A percentile compares a stretch with the other conserved stretches of the same genome.
These are phyloP conservation scores for Hemicrepidius hirtus DNA, from an alignment of 2,888 invertebrate species.

Conservation along the genomic window DNA sequence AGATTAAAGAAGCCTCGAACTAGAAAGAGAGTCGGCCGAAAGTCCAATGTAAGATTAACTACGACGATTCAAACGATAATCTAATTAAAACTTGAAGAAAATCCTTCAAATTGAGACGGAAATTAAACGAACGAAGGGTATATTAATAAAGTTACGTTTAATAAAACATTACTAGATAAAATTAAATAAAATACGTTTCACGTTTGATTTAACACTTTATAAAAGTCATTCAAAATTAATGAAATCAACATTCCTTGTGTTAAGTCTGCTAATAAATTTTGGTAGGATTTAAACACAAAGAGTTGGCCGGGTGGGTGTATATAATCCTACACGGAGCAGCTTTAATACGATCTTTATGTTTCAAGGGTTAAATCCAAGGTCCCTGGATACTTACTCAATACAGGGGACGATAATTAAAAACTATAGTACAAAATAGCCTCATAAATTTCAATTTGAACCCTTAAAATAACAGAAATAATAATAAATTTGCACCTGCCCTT, in stretches of 20 bases:
- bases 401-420: no score
- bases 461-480: no score
- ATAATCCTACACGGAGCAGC: slow-evolving; percentile 12
- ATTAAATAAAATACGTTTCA: slow-evolving; percentile 21
- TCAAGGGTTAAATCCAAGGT: slow-evolving; percentile 5
- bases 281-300: slow-evolving; percentile 6
- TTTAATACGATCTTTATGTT: slow-evolving; percentile 17
- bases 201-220: not conserved
- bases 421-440: no score
- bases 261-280: slow-evolving; percentile 1
- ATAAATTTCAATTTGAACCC: no score
- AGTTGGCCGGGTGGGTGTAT: not conserved
- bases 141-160: slow-evolving; percentile 15
- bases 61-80: slow-evolving; percentile 14
- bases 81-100: slow-evolving; percentile 18
- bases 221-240: not conserved
- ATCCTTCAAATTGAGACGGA: slow-evolving; percentile 6
- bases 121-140: not conserved
- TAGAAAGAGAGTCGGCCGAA: not conserved
- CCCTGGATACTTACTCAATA: no score
- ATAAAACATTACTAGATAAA: slow-evolving; percentile 2
- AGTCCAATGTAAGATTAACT: slow-evolving; percentile 15
- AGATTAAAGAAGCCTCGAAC: not conserved
- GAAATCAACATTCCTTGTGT: not conserved
- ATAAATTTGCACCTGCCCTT: no score